phyloP scores from a whole-genome alignment of 2,888 invertebrate genomes.

The Chrysolina oricalcia region DNA sequence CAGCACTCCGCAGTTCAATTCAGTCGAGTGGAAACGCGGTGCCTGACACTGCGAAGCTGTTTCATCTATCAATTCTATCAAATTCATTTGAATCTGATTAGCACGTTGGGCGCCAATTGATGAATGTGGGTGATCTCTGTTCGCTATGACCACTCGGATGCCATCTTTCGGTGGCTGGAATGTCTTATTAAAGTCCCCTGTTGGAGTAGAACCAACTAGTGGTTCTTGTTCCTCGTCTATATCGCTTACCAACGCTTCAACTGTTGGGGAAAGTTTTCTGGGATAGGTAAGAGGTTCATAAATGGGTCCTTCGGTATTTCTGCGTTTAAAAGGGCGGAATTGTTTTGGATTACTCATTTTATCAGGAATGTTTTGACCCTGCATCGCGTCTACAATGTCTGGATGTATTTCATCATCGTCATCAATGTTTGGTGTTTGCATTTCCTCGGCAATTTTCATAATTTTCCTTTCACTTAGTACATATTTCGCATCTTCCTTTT shows the following conservation, averaged over 20 bases:
- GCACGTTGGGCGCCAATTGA: not conserved
- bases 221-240: not conserved
- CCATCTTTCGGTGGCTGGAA: not conserved
- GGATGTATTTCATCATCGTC: not conserved
- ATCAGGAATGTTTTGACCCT: no score
- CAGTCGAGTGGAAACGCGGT: not conserved
- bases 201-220: not conserved
- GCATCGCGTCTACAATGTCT: not conserved
- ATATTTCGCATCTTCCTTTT: not conserved
- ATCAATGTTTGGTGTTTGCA: not conserved
- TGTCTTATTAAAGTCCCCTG: not conserved
- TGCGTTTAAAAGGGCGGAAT: not conserved
- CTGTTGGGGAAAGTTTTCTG: not conserved
- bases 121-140: not conserved
- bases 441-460: not conserved
- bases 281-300: not conserved
- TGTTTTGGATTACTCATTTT: not conserved
- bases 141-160: not conserved
- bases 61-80: not conserved
- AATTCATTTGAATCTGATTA: not conserved
- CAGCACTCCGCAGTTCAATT: not conserved
- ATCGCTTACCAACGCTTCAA: not conserved
- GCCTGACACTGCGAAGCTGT: not conserved
- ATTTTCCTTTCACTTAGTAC: no score
- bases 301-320: no score